phyloP scores from a whole-genome alignment of 2,888 invertebrate genomes.

The Hesperia comma region DNA sequence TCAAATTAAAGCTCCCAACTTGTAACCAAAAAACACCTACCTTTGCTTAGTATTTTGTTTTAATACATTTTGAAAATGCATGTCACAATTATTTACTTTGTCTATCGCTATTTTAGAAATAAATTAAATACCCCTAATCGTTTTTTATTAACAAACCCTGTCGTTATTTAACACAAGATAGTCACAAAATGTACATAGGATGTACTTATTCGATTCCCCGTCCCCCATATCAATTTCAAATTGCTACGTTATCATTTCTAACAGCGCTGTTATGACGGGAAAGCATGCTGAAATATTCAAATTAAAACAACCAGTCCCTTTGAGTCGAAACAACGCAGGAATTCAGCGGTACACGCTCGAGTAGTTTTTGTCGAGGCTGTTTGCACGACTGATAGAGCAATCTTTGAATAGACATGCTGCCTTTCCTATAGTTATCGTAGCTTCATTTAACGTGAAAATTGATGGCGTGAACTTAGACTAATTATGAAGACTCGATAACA shows the following conservation, averaged over 20 bases:
- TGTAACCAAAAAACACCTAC: background rate
- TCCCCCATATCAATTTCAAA: background rate
- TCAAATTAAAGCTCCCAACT: constrained; percentile 12
- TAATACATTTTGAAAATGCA: no score
- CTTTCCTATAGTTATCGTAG: constrained; percentile 17
- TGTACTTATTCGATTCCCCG: background rate
- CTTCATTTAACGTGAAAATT: constrained; percentile 13
- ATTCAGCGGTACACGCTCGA: constrained; percentile 48
- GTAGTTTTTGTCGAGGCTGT: constrained; percentile 40
- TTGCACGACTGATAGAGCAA: constrained; percentile 34
- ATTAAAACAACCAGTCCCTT: constrained; percentile 64
- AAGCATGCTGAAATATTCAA: constrained; percentile 63
- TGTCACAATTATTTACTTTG: no score
- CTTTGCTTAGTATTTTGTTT: background rate
- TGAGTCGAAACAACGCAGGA: constrained; percentile 47
- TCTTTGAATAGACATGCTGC: constrained; percentile 35
- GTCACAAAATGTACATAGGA: no score
- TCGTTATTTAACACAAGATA: no score
- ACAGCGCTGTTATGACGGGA: constrained; percentile 55
- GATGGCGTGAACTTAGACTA: no score
- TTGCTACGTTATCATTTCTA: constrained; percentile 4
- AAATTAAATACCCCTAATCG: no score
- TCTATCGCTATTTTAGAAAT: no score
- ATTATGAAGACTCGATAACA: no score
- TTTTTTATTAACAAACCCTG: no score